Evolutionary conservation across 2,888 invertebrate species (phyloP).

Genomic region (Gymnosoma rotundatum): DNA sequence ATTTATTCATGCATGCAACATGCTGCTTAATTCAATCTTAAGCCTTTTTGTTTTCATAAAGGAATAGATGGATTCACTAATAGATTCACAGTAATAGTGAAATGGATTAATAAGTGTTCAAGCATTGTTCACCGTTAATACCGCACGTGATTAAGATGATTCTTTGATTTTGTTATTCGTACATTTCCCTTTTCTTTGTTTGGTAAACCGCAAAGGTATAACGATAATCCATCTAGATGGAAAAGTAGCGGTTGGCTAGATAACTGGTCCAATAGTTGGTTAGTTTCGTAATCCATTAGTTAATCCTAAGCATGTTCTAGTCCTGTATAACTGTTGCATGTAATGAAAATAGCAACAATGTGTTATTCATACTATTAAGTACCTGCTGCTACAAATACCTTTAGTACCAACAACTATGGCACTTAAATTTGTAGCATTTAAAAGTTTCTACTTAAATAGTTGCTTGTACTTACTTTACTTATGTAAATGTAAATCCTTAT

Average conservation of each 20-base stretch:
- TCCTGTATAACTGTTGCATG: slow-evolving; percentile 30
- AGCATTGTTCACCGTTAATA: slow-evolving; percentile 27
- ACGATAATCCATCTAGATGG: slow-evolving; percentile 36
- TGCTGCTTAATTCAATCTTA: slow-evolving; percentile 45
- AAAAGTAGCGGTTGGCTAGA: slow-evolving; percentile 13
- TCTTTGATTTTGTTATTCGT: slow-evolving; percentile 9
- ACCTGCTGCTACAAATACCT: slow-evolving; percentile 35
- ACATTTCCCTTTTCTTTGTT: slow-evolving; percentile 20
- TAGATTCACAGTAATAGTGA: slow-evolving; percentile 19
- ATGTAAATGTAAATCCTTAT: slow-evolving; percentile 59
- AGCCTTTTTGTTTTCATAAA: slow-evolving; percentile 36
- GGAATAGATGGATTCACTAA: slow-evolving; percentile 42
- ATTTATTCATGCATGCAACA: slow-evolving; percentile 30
- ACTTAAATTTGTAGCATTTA: slow-evolving; percentile 8
- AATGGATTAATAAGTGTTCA: slow-evolving; percentile 48
- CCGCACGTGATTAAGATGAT: slow-evolving; percentile 33
- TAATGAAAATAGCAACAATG: slow-evolving; percentile 8
- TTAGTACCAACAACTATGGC: slow-evolving; percentile 12
- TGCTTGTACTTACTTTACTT: slow-evolving; percentile 50
- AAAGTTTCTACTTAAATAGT: not conserved
- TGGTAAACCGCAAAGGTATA: slow-evolving; percentile 49
- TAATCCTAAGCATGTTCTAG: slow-evolving; percentile 42
- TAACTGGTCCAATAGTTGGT: slow-evolving; percentile 1
- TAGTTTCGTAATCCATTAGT: slow-evolving; percentile 63
- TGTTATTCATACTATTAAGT: slow-evolving; percentile 35